These are phyloP conservation scores for Chrysolina americana DNA, from an alignment of 2,888 invertebrate genomes.

Conservation along the genomic window DNA sequence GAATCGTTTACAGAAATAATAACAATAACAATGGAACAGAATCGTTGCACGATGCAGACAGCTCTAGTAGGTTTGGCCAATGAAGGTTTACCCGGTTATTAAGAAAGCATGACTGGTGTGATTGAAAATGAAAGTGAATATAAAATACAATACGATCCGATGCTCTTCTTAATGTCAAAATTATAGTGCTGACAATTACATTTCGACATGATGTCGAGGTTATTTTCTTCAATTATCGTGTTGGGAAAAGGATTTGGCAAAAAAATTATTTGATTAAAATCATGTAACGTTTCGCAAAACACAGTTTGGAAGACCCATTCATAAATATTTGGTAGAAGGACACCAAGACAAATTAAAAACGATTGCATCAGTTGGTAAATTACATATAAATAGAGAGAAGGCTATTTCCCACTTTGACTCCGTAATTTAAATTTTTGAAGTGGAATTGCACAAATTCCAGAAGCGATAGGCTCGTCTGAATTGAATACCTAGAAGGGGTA, in stretches of 20 bases:
- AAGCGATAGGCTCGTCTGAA: no score
- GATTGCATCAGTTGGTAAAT: no score
- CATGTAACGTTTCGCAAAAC: not conserved
- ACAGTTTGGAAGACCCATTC: not conserved
- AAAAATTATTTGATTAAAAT: constrained; percentile 11
- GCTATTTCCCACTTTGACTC: no score
- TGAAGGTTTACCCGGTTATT: constrained; percentile 31
- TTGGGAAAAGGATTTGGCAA: not conserved
- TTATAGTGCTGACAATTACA: constrained; percentile 43
- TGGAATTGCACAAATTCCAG: no score
- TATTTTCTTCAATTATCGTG: constrained; percentile 11
- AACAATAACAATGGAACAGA: constrained; percentile 20
- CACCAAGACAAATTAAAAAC: no score
- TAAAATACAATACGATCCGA: constrained; percentile 45
- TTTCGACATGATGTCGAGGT: constrained; percentile 25
- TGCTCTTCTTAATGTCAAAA: constrained; percentile 56
- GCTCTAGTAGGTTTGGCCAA: constrained; percentile 25
- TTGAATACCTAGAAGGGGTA: no score
- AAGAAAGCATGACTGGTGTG: constrained; percentile 42
- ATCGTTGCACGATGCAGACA: constrained; percentile 4
- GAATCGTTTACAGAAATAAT: constrained; percentile 6
- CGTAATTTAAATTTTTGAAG: no score
- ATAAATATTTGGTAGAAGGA: not conserved
- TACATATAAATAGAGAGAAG: no score
- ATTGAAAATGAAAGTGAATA: constrained; percentile 47